Base-by-base conservation (phyloP, 2,888 invertebrate genomes). In the Lithosia quadra region DNA sequence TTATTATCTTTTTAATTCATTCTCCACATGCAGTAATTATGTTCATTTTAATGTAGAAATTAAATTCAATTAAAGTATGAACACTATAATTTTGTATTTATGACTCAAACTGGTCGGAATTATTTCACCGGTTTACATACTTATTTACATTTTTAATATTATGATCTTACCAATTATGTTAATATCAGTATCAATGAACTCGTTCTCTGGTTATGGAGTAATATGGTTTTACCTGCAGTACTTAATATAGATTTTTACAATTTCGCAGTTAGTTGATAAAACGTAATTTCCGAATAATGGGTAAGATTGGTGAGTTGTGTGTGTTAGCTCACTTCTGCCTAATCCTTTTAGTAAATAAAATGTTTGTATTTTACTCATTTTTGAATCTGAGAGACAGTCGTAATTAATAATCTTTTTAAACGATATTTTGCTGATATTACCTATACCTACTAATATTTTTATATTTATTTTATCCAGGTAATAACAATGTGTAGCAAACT, bases 111-210 rank as follows among this genome's bases (percentile, higher is more conserved):
- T n/a, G 56, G 63, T 64, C 70, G 66, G 73, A 73, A 69, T 74
- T 63, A 75, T 68, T 33, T 28, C 70, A 74, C 77, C 66, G 70
- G 80, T 70, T 39, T 74, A 57, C 36, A 69, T 71, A 24, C 68
- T 65, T 78, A 80, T 80, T 80, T 78, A 80, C 75, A 77, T 80
- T 80, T 77, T 79, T 76, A 69, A 79, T 74, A n/a, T n/a, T n/a
- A 74, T 65, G 72, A 75, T 78, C 63, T 61, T 64, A 65, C 70
- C 72, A 75, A 80, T 80, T 78, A 80, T 80, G 76, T 78, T 78
- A 78, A 80, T 78, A 75, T 74, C 62, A 59, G 62, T 74, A 67
- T 65, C 78, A 76, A 80, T 75, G 70, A 72, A 77, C 72, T 75
- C 80, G 78, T 74, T 74, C 71, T 71, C 71, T 69, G 56, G 69